Percentiles rank a stretch among this genome's conserved stretches.
Conservation (phyloP, 2,797 vertebrate genomes). For the Lepidocolaptes lacrymiger region DNA sequence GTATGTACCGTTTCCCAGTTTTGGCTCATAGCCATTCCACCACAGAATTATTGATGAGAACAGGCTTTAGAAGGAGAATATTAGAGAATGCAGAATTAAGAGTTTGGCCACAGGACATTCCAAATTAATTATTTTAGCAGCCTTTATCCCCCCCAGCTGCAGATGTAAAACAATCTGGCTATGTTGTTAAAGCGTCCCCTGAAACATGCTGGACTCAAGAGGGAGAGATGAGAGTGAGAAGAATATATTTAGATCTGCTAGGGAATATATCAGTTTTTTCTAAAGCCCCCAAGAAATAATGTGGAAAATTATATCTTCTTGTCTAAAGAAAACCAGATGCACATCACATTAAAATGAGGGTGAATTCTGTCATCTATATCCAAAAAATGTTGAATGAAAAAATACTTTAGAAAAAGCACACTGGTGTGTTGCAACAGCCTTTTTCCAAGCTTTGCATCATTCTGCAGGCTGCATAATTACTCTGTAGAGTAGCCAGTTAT, state of each 20-base stretch:
- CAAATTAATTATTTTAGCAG: not conserved
- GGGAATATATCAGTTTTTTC: not conserved
- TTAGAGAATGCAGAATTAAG: not conserved
- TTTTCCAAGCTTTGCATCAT: not conserved
- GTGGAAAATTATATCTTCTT: not conserved
- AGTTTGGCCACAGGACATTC: not conserved
- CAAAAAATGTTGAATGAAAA: not conserved
- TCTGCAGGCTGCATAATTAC: not conserved
- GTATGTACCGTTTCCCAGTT: not conserved
- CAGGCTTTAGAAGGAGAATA: not conserved
- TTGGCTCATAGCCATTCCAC: not conserved
- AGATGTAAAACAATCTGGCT: not conserved
- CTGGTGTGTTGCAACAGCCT: not conserved
- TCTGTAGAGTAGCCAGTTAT: not conserved
- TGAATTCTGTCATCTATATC: not conserved
- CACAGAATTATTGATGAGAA: not conserved
- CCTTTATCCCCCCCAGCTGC: accelerated
- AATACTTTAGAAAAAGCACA: not conserved
- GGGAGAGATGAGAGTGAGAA: not conserved
- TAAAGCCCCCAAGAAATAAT: not conserved
- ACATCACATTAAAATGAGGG: not conserved
- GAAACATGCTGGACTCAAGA: not conserved
- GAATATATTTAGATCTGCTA: not conserved
- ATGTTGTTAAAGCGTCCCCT: not conserved
- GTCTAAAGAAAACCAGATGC: not conserved